Evolutionary conservation across 1,140 invertebrate genomes (phyloP).

Genomic region (Nymphalis io): DNA sequence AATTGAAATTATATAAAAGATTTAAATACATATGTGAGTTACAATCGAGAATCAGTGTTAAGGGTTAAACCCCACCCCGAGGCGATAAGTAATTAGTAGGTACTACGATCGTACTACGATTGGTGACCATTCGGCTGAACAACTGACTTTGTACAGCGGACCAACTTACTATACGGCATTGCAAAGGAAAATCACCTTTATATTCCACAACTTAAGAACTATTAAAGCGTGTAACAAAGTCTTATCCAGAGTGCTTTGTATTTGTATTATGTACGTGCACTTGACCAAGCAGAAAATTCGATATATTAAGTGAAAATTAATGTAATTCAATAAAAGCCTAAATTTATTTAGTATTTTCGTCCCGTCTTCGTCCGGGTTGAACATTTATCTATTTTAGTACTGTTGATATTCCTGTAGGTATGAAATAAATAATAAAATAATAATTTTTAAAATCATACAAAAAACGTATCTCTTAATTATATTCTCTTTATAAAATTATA

Average conservation of each 20-base stretch:
- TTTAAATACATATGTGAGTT: slow-evolving; percentile 21
- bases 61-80: slow-evolving; percentile 52
- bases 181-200: slow-evolving; percentile 13
- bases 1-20: no score
- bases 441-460: no score
- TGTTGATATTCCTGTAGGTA: no score
- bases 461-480: no score
- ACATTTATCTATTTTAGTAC: no score
- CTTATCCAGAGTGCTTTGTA: neutral
- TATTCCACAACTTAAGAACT: neutral
- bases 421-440: no score
- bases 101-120: slow-evolving; percentile 53
- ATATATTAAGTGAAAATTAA: neutral
- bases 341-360: no score
- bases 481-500: no score
- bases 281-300: slow-evolving; percentile 31
- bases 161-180: slow-evolving; percentile 10
- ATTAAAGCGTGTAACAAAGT: neutral
- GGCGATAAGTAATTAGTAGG: slow-evolving; percentile 64
- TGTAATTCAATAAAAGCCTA: neutral
- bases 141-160: slow-evolving; percentile 27
- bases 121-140: slow-evolving; percentile 58
- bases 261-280: slow-evolving; percentile 18
- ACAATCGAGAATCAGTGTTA: slow-evolving; percentile 51
- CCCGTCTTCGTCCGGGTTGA: no score